Evolutionary conservation across 2,113 vertebrate species (phyloP).

Genomic region (Lates calcarifer): DNA sequence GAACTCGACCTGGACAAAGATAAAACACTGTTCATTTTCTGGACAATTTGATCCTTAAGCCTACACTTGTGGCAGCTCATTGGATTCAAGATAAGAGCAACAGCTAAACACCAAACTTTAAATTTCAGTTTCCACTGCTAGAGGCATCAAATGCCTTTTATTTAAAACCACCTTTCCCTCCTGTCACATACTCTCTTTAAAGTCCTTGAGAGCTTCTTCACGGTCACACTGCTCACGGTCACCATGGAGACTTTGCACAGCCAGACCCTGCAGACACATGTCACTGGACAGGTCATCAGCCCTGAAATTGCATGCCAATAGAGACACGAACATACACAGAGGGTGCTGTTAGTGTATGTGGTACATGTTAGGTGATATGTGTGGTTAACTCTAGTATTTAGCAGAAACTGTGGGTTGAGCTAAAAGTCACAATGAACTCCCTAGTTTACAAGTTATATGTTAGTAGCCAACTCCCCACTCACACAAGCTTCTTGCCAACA

Average conservation of each 20-base stretch:
- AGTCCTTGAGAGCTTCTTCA: slow-evolving; percentile 94
- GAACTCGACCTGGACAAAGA: slow-evolving; percentile 87
- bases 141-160: background rate
- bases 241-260: slow-evolving; percentile 95
- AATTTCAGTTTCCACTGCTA: background rate
- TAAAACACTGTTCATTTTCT: background rate
- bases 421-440: background rate
- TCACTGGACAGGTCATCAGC: slow-evolving; percentile 95
- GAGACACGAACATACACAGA: background rate
- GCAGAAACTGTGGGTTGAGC: background rate
- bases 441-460: background rate
- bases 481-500: slow-evolving; percentile 93
- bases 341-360: background rate
- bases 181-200: slow-evolving; percentile 86
- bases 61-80: fast-evolving
- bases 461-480: slow-evolving; percentile 64
- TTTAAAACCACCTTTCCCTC: background rate
- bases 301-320: slow-evolving; percentile 73
- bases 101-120: background rate
- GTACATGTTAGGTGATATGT: no score
- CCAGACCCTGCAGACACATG: slow-evolving; percentile 88
- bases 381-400: background rate
- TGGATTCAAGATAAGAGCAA: background rate
- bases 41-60: background rate
- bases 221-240: slow-evolving; percentile 93